These are phyloP conservation scores for Polietes domitor DNA, from an alignment of 2,888 invertebrate species.

Conservation along the genomic window DNA sequence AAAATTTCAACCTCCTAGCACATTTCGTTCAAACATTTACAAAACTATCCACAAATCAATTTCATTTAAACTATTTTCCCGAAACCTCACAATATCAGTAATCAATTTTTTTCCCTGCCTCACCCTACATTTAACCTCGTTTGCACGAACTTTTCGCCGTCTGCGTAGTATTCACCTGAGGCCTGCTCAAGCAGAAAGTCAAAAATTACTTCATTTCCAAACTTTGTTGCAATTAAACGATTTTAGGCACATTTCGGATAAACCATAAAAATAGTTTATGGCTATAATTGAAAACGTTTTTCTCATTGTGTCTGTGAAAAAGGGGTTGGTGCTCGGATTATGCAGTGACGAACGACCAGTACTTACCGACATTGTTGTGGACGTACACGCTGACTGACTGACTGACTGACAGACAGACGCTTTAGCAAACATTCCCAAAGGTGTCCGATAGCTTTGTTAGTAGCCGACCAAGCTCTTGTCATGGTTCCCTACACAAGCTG, in stretches of 20 bases:
- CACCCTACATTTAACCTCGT: too few relatives aligned
- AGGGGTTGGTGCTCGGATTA: not conserved
- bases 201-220: not conserved
- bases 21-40: too few relatives aligned
- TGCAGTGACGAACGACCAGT: not conserved
- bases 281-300: not conserved
- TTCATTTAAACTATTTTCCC: too few relatives aligned
- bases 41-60: too few relatives aligned
- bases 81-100: too few relatives aligned
- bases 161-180: too few relatives aligned
- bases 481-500: not conserved
- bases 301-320: not conserved
- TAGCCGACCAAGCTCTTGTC: not conserved
- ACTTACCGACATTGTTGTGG: not conserved
- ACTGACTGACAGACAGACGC: too few relatives aligned
- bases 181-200: too few relatives aligned
- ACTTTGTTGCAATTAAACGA: not conserved
- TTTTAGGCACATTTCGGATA: not conserved
- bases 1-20: too few relatives aligned
- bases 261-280: constrained; percentile 1
- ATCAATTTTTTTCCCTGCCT: too few relatives aligned
- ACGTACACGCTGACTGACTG: too few relatives aligned
- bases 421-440: not conserved
- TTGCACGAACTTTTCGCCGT: too few relatives aligned
- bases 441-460: not conserved